Evolutionary conservation across 2,797 vertebrate genomes (phyloP), one percentile per base, ranked within the genome.

Genomic region (Pangasius djambal): DNA sequence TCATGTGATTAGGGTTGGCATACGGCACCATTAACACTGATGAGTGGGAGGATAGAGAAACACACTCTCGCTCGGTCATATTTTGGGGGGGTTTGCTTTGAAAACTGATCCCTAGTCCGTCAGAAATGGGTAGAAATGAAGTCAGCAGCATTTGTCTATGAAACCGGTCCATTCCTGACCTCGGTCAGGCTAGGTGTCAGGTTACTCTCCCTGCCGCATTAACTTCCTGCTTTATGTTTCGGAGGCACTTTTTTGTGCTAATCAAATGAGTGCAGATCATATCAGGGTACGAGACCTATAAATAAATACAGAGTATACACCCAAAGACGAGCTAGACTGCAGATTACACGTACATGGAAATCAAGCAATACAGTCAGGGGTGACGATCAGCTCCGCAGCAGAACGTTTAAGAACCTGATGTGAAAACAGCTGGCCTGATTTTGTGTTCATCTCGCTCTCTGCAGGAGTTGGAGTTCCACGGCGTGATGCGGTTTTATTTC

Each of bases 401-500:
- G 16, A 16, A 25, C 2, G 59, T 61, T 25, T 61, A 65, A 69
- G 65, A 31, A 1, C 15, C 69, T 22, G 18, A 40, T 40, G 70
- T 25, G 70, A 10, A 44, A 22, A 44, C 70, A 44, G 37, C 31
- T 18, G n/a, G 70, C 77, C 78, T 70, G 3, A 16, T 63, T 44
- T 22, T 16, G 9, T 37, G 20, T 44, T 25, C 18, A 3, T 52
- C 57, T 88, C 12, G 87, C 88, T 93, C 89, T 82, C 86, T 72
- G 57, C 91, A 99, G 98, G 98, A 99, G 93, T 91, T 99, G 91
- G 98, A 99, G 95, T 99, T 99, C 94, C 98, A 99, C 91, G 98
- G 98, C 82, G 98, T 99, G 87, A 99, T 99, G 98, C 96, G 98
- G 87, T 99, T 99, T 95, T 99, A 99, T 94, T 99, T 99, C 95